Evolutionary conservation across 2,888 invertebrate species (phyloP), one percentile per base, ranked within the genome.

Genomic region (Drosophila suboccidentalis): DNA sequence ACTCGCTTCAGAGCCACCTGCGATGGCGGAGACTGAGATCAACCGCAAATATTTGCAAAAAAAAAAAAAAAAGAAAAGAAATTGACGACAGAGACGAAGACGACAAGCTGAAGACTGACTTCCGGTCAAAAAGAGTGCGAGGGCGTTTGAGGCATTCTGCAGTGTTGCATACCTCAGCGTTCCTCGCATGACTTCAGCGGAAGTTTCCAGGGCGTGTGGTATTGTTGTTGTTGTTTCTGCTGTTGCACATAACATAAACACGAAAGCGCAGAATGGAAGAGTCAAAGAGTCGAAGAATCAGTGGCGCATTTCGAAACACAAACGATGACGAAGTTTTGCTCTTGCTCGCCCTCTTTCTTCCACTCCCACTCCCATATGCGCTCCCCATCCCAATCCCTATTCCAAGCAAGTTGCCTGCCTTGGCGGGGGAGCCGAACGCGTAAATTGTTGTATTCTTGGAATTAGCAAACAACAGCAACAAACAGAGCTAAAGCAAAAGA

Each of bases 361-460:
- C 17, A 29, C 41, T 29, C 55, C 44, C 26, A 10, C 63, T 17
- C 26, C 8, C 32, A 26, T 13, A 22, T 1, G 13, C 13, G 4
- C 36, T 29, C 29, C 51, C 15, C 17, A 11, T 19, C 19, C 11
- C 51, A 39, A 13, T 10, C n/a, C 44, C 44, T 44, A 44, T 43
- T 2, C 15, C 26, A 17, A 43, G 22, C 43, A 57, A 67, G 41
- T 57, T 29, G 67, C 19, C 57, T 71, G 77, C 68, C 87, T 81
- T 89, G 68, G 87, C 75, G 89, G 87, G 87, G 82, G 82, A 82
- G 72, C 72, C 50, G 67, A 72, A 77, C 77, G 88, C 80, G 82
- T 87, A 89, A 89, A 77, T 87, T 85, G 88, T 89, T 85, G 67
- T 87, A 75, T 85, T 90, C 88, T 82, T 67, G 90, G 85, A 85